These are phyloP conservation scores for Mercenaria mercenaria DNA, from an alignment of 1,140 invertebrate species.

Conservation along the genomic window DNA sequence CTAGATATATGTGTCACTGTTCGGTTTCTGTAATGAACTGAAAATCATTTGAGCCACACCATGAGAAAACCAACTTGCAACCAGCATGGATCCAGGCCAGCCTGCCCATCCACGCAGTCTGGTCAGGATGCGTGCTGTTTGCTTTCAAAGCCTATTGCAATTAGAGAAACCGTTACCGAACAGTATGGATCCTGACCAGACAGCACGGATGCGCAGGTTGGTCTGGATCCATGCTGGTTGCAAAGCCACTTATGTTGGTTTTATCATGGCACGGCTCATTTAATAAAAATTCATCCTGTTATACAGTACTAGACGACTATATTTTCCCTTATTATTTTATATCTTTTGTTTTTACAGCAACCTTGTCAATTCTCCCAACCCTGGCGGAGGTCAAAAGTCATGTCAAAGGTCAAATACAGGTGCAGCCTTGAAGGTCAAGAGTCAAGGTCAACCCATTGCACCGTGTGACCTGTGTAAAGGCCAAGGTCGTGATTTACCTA, in stretches of 20 bases:
- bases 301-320: too few species aligned
- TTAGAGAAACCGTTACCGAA: too few species aligned
- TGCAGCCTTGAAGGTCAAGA: conserved; percentile 69
- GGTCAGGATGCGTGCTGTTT: too few species aligned
- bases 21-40: too few species aligned
- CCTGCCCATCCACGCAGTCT: too few species aligned
- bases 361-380: conserved; percentile 83
- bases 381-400: conserved; percentile 80
- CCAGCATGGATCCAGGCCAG: too few species aligned
- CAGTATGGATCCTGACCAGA: not conserved
- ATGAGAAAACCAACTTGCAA: too few species aligned
- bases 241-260: not conserved
- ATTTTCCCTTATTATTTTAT: not conserved
- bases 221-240: not conserved
- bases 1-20: too few species aligned
- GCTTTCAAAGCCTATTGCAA: too few species aligned
- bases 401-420: conserved; percentile 72
- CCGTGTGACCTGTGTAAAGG: conserved; percentile 45
- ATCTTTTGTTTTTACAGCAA: conserved; percentile 76
- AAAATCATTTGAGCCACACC: too few species aligned
- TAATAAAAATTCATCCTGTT: too few species aligned
- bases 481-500: conserved; percentile 76
- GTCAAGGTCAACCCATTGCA: conserved; percentile 67
- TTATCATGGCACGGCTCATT: not conserved
- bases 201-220: not conserved